A percentile compares a stretch with the other conserved stretches of the same genome.
phyloP scores from a whole-genome alignment of 1,140 invertebrate genomes.

The Drosophila nasuta region DNA sequence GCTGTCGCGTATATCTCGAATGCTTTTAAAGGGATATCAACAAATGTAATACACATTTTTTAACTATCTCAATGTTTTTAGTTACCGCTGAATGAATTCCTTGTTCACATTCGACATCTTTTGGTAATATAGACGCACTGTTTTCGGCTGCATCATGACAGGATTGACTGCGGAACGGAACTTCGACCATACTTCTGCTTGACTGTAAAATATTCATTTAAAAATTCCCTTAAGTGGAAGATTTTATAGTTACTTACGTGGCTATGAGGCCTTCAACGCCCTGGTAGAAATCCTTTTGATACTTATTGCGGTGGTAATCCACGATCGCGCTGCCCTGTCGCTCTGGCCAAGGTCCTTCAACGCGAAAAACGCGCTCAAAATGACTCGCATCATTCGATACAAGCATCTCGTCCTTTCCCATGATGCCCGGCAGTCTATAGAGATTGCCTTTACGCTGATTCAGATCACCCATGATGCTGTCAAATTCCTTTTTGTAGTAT shows the following conservation, averaged over 20 bases:
- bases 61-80: too few relatives aligned
- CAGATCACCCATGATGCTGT: conserved; percentile 39
- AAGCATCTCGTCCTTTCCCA: conserved; percentile 45
- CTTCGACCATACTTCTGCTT: conserved; percentile 67
- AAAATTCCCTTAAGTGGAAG: background rate
- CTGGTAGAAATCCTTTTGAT: conserved; percentile 61
- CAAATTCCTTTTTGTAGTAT: conserved; percentile 35
- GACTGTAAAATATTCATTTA: conserved; percentile 20
- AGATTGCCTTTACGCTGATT: conserved; percentile 50
- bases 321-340: conserved; percentile 44
- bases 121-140: conserved; percentile 58
- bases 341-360: conserved; percentile 71
- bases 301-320: conserved; percentile 46
- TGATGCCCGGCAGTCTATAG: conserved; percentile 20
- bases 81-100: conserved; percentile 73
- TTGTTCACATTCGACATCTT: conserved; percentile 74
- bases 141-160: conserved; percentile 77
- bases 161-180: conserved; percentile 72
- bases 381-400: conserved; percentile 60
- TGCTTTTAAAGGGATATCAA: conserved; percentile 24
- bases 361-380: conserved; percentile 61
- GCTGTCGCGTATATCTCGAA: conserved; percentile 82
- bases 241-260: conserved; percentile 20
- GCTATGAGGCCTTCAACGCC: conserved; percentile 56
- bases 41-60: too few relatives aligned